phyloP scores from a whole-genome alignment of 2,113 vertebrate species.

The Petrocephalus microphthalmus region DNA sequence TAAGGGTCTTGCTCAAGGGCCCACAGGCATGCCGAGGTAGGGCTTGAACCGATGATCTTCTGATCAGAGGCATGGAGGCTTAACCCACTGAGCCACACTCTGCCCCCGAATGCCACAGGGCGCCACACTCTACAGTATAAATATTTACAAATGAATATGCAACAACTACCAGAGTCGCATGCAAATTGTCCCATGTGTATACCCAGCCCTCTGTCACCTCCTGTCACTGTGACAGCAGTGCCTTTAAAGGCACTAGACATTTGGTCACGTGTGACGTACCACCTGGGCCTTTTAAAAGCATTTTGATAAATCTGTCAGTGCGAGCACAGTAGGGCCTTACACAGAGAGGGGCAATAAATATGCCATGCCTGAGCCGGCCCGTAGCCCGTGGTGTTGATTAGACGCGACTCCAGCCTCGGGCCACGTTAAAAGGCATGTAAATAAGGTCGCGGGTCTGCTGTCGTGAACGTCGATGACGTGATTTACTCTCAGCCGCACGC shows the following conservation, averaged over 20 bases:
- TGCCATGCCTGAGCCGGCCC: fast-evolving
- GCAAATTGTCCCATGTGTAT: background rate
- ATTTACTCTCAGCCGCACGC: background rate
- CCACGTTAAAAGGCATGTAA: background rate
- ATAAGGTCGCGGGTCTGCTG: background rate
- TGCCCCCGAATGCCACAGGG: background rate
- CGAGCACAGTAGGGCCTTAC: background rate
- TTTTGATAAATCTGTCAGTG: background rate
- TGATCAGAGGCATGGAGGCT: too few relatives aligned
- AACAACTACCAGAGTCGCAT: background rate
- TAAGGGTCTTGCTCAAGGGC: too few relatives aligned
- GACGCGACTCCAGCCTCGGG: background rate
- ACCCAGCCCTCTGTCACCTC: background rate
- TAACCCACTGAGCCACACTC: too few relatives aligned
- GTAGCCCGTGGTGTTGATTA: background rate
- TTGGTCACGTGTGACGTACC: background rate
- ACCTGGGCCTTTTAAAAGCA: background rate
- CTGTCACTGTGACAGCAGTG: background rate
- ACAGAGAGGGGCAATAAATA: background rate
- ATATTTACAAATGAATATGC: background rate
- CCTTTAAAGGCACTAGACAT: background rate
- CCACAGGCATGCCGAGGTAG: too few relatives aligned
- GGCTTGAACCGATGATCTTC: too few relatives aligned
- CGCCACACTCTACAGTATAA: background rate
- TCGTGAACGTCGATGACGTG: background rate